phyloP scores from a whole-genome alignment of 2,888 invertebrate species.

The Opisthograptis luteolata region DNA sequence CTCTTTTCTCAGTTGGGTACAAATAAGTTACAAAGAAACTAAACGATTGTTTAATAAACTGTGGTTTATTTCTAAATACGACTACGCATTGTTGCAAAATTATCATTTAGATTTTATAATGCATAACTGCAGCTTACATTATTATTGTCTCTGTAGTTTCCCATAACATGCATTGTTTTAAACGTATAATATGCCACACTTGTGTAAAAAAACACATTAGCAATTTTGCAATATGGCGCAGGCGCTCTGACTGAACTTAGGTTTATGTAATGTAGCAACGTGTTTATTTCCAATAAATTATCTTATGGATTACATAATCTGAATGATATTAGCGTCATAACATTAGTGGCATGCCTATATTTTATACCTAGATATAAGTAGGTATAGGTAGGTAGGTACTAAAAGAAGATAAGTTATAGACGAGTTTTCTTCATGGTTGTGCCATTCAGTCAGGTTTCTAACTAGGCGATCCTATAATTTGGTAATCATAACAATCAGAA shows the following conservation, averaged over 20 bases:
- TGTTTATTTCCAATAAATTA: slow-evolving; percentile 42
- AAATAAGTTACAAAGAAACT: slow-evolving; percentile 1
- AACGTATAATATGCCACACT: slow-evolving; percentile 58
- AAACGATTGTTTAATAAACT: slow-evolving; percentile 15
- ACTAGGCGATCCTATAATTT: no score
- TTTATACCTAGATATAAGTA: no score
- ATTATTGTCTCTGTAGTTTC: slow-evolving; percentile 62
- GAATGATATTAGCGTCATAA: slow-evolving; percentile 26
- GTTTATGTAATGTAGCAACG: slow-evolving; percentile 33
- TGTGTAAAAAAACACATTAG: slow-evolving; percentile 68
- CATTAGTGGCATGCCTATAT: slow-evolving; percentile 4
- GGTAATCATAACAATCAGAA: no score
- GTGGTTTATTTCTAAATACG: slow-evolving; percentile 31
- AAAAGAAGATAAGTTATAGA: no score
- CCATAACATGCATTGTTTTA: slow-evolving; percentile 70
- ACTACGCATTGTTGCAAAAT: slow-evolving; percentile 60
- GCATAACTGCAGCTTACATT: slow-evolving; percentile 53
- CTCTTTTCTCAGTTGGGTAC: no score
- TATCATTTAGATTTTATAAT: slow-evolving; percentile 56
- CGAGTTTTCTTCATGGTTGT: no score
- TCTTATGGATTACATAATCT: slow-evolving; percentile 32
- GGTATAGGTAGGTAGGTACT: no score
- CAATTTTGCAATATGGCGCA: slow-evolving; percentile 59
- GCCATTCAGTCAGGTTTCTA: no score
- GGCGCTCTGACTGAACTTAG: slow-evolving; percentile 36